phyloP scores from a whole-genome alignment of 2,797 vertebrate genomes.

The Enteromius mattozi region DNA sequence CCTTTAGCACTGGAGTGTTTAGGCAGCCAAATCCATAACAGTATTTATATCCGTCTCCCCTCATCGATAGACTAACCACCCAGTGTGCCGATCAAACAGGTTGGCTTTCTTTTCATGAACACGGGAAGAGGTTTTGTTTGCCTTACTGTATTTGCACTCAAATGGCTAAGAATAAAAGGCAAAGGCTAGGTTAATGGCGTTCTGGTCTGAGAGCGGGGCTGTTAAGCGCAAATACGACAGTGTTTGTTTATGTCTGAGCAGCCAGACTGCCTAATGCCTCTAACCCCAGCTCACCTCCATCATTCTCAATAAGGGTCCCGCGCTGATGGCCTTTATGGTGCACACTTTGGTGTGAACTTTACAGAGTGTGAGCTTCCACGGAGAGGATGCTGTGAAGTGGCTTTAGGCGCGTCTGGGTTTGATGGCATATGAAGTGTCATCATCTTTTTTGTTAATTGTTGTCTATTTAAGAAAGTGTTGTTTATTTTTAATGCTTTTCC shows the following conservation, averaged over 20 bases:
- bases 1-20: conserved; percentile 48
- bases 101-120: not conserved
- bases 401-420: not conserved
- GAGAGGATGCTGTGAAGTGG: conserved; percentile 17
- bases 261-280: conserved; percentile 46
- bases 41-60: conserved; percentile 50
- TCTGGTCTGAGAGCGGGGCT: conserved; percentile 34
- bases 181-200: conserved; percentile 44
- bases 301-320: conserved; percentile 49
- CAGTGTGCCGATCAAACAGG: conserved; percentile 50
- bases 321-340: conserved; percentile 42
- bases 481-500: not conserved
- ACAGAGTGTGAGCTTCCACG: conserved; percentile 18
- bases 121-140: conserved; percentile 35
- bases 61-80: conserved; percentile 42
- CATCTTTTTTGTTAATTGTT: not conserved
- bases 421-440: not conserved
- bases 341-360: conserved; percentile 30
- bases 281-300: conserved; percentile 51
- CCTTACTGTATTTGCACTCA: conserved; percentile 43
- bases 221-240: conserved; percentile 43
- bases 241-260: conserved; percentile 59
- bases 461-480: not conserved
- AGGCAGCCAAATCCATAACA: conserved; percentile 58
- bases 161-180: conserved; percentile 32